phyloP scores from a whole-genome alignment of 2,797 vertebrate species.

The Iguana delicatissima region DNA sequence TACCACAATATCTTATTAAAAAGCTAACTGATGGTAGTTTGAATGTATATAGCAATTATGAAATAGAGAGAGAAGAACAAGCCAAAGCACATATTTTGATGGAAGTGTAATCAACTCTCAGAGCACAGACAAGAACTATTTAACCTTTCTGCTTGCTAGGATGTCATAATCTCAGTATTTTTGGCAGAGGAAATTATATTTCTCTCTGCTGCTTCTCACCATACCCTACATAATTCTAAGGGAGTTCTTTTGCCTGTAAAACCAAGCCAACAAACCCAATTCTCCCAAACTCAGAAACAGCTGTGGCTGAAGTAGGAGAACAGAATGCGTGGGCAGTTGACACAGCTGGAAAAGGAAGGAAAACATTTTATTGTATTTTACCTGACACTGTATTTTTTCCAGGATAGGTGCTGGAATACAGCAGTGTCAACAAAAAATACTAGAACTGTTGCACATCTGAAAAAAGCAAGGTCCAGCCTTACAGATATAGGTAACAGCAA shows the following conservation, averaged over 20 bases:
- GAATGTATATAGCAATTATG: slow-evolving; percentile 13
- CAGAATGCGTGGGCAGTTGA: background rate
- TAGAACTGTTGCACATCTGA: background rate
- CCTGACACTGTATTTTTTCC: background rate
- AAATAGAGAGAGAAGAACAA: background rate
- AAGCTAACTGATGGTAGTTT: background rate
- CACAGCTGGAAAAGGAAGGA: background rate
- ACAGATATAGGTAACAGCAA: background rate
- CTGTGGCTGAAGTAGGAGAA: background rate
- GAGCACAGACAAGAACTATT: slow-evolving; percentile 9
- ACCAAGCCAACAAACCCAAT: background rate
- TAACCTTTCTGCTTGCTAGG: background rate
- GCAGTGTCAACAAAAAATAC: background rate
- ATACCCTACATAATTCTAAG: background rate
- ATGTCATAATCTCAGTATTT: slow-evolving; percentile 11
- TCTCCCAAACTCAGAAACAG: background rate
- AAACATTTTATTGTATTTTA: background rate
- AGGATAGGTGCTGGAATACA: background rate
- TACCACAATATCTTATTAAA: background rate
- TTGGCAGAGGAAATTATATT: background rate
- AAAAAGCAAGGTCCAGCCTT: background rate
- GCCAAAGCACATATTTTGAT: background rate
- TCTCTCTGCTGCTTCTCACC: background rate
- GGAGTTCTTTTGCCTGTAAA: background rate
- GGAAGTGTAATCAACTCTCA: background rate